These are phyloP conservation scores for Rachycentron canadum DNA, from an alignment of 2,797 vertebrate species.

Conservation along the genomic window DNA sequence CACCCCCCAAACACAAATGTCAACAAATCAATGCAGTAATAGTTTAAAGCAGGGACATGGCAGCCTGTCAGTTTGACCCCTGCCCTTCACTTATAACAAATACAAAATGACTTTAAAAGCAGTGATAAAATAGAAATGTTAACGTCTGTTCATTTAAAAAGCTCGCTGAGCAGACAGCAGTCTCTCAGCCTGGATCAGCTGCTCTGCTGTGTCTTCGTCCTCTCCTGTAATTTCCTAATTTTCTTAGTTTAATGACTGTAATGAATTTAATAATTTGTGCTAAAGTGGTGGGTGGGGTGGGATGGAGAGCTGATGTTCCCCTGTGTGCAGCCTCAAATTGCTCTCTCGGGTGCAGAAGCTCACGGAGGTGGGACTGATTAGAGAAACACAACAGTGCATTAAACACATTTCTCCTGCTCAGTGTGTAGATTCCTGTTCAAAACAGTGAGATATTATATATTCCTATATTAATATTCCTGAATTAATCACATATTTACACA, in stretches of 20 bases:
- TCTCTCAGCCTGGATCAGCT: neutral
- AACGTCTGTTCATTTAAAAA: no score
- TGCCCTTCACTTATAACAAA: no score
- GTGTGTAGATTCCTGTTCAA: neutral
- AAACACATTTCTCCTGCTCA: neutral
- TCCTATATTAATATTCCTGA: no score
- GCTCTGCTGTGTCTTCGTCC: neutral
- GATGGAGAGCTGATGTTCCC: conserved; percentile 1
- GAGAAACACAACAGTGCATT: neutral
- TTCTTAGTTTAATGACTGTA: neutral
- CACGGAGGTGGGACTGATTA: conserved; percentile 5
- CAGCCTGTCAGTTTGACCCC: no score
- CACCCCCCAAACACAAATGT: neutral
- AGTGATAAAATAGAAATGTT: neutral
- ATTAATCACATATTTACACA: no score
- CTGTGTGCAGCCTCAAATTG: conserved; percentile 8
- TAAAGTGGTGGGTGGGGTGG: conserved; percentile 13
- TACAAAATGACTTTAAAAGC: neutral
- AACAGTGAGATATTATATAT: neutral
- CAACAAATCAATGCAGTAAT: neutral
- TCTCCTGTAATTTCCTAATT: conserved; percentile 1
- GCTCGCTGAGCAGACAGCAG: neutral
- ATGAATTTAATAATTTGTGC: conserved; percentile 29
- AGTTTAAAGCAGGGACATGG: no score
- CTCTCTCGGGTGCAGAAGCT: conserved; percentile 21